These are phyloP conservation scores for Poeciliopsis paucimaculata DNA, from an alignment of 2,797 vertebrate genomes.

Conservation along the genomic window DNA sequence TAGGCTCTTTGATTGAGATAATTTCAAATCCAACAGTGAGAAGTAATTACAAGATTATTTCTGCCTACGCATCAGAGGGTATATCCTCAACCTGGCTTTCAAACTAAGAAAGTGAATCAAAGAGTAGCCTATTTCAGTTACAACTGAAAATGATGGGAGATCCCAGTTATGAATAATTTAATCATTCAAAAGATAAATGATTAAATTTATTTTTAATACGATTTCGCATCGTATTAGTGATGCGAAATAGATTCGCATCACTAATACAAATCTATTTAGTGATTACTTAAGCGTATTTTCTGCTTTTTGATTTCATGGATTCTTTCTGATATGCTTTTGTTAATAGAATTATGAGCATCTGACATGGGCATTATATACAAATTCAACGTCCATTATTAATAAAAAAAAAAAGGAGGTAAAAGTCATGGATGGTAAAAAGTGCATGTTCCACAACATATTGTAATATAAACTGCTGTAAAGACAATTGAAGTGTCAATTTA, in stretches of 20 bases:
- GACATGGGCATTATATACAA: conserved; percentile 29
- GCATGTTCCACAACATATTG: conserved; percentile 22
- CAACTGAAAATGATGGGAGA: background rate
- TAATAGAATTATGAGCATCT: conserved; percentile 1
- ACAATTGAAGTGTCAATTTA: conserved; percentile 13
- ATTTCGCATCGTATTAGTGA: no score
- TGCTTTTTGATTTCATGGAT: background rate
- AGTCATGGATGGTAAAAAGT: conserved; percentile 31
- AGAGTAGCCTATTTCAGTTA: background rate
- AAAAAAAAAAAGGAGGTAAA: conserved; percentile 8
- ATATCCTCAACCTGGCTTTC: background rate
- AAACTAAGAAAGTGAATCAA: background rate
- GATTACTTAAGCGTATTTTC: background rate
- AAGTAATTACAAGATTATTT: background rate
- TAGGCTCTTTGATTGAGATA: background rate
- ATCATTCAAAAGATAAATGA: background rate
- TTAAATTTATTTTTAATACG: no score
- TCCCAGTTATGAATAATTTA: background rate
- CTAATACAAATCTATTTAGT: background rate
- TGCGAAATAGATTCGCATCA: background rate
- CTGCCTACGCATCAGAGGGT: background rate
- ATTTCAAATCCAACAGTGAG: background rate
- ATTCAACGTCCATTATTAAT: conserved; percentile 30
- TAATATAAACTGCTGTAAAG: conserved; percentile 2
- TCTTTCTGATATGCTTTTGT: conserved; percentile 4